phyloP scores from a whole-genome alignment of 2,888 invertebrate genomes.

The Drosophila anomelani region DNA sequence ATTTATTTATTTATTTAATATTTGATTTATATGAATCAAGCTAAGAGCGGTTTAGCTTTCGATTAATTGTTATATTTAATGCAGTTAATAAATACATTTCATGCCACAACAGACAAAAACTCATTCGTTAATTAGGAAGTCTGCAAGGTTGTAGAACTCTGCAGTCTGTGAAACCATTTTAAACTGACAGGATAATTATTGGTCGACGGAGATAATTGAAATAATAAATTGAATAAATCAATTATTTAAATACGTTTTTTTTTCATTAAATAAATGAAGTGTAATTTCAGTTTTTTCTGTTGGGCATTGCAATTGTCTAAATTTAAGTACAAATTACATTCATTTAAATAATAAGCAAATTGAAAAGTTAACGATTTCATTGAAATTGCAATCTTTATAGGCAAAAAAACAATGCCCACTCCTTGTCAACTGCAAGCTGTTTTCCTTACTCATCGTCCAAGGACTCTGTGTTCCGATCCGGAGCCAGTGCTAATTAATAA shows the following conservation, averaged over 20 bases:
- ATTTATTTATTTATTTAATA: neutral
- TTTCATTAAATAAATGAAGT: neutral
- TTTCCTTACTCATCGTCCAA: neutral
- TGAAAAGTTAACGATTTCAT: neutral
- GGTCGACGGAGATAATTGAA: slow-evolving; percentile 32
- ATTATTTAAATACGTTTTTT: neutral
- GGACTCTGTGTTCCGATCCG: neutral
- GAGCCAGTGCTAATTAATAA: slow-evolving; percentile 45
- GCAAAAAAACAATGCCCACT: neutral
- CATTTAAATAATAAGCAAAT: neutral
- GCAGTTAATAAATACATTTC: neutral
- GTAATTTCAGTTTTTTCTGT: slow-evolving; percentile 1
- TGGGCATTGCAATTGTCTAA: neutral
- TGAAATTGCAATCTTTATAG: neutral
- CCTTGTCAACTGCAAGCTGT: slow-evolving; percentile 9
- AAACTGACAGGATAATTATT: slow-evolving; percentile 13
- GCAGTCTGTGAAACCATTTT: neutral
- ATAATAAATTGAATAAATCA: slow-evolving; percentile 16
- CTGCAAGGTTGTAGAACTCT: neutral
- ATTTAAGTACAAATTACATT: neutral
- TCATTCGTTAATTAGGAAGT: slow-evolving; percentile 11
- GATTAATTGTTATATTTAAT: neutral
- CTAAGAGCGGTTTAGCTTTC: neutral
- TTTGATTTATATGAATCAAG: neutral
- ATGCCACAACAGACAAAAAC: neutral